phyloP scores from a whole-genome alignment of 1,140 invertebrate species.

The Pseudomyrmex cubaensis region DNA sequence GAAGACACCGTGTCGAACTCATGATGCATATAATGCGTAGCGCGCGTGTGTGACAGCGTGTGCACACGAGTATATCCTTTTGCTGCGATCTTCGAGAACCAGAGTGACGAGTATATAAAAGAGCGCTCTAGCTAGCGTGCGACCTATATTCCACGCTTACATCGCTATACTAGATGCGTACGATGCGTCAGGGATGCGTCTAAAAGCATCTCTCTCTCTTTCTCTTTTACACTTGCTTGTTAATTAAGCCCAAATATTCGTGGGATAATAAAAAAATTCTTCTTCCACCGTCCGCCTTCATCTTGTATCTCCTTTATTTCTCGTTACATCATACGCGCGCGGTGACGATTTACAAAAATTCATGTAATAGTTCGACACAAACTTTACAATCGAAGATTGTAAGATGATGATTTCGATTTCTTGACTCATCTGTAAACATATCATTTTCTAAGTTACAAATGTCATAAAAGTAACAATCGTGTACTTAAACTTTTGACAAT shows the following conservation, averaged over 20 bases:
- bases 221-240: constrained; percentile 32
- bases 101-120: constrained; percentile 69
- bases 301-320: neutral
- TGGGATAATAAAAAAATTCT: constrained; percentile 35
- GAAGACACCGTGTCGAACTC: constrained; percentile 48
- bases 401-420: neutral
- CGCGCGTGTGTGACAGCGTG: constrained; percentile 34
- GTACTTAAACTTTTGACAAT: neutral
- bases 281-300: neutral
- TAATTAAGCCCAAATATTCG: constrained; percentile 55
- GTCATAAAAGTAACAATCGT: neutral
- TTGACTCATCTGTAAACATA: neutral
- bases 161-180: constrained; percentile 76
- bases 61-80: constrained; percentile 46
- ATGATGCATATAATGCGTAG: constrained; percentile 46
- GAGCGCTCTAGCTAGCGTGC: constrained; percentile 68
- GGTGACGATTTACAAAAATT: neutral
- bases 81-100: constrained; percentile 53
- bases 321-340: neutral
- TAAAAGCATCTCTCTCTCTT: constrained; percentile 16
- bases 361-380: neutral
- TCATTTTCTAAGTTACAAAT: neutral
- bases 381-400: neutral
- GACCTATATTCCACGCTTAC: constrained; percentile 79
- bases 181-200: constrained; percentile 73